Percentiles rank a stretch among this genome's conserved stretches.
Conservation (phyloP, 1,140 invertebrate genomes). For the Brachionus koreanus region DNA sequence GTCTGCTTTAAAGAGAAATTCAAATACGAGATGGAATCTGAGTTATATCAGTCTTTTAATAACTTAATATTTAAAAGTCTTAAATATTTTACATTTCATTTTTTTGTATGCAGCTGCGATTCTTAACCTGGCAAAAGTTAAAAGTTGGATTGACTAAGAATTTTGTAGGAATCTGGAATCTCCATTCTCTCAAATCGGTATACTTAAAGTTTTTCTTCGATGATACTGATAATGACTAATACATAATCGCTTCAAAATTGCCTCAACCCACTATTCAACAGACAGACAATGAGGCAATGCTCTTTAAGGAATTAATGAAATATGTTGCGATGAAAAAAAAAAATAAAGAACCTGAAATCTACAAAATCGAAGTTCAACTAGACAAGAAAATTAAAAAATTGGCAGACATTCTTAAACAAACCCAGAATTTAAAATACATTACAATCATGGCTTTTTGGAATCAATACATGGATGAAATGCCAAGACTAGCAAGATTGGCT, state of each 20-base stretch:
- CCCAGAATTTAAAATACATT: no score
- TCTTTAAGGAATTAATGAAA: background rate
- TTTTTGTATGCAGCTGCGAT: no score
- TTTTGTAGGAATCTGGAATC: background rate
- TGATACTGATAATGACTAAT: background rate
- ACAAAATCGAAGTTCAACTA: background rate
- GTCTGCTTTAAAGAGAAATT: background rate
- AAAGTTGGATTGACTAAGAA: background rate
- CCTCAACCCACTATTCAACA: background rate
- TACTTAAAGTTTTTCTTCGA: background rate
- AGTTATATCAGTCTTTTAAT: background rate
- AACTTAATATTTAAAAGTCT: no score
- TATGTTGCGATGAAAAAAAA: background rate
- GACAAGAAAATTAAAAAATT: no score
- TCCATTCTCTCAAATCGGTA: background rate
- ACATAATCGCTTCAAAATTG: background rate
- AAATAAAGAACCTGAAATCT: background rate
- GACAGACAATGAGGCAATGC: background rate
- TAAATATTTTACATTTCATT: no score
- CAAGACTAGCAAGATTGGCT: no score
- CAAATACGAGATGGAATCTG: background rate
- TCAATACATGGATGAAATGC: no score
- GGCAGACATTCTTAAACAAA: no score
- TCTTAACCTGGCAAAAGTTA: background rate
- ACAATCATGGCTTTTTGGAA: no score